A percentile compares a stretch with the other conserved stretches of the same genome.
Conservation (phyloP, 2,113 vertebrate species). For the Chloropsis hardwickii region DNA sequence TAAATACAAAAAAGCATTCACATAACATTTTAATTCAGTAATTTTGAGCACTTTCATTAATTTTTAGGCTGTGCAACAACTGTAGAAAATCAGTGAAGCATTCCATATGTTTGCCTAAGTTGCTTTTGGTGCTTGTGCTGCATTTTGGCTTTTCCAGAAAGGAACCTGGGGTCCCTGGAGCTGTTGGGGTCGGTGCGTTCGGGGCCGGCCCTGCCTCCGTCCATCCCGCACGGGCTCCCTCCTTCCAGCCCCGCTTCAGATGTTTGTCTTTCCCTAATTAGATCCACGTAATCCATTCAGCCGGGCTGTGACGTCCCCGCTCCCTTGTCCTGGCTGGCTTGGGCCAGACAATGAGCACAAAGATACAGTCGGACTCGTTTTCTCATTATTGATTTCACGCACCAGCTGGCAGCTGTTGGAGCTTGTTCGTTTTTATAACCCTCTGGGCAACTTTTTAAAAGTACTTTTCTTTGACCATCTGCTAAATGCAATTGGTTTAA, state of each 20-base stretch:
- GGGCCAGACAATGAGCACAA: slow-evolving; percentile 81
- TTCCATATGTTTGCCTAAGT: background rate
- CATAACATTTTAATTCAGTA: background rate
- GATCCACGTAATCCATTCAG: slow-evolving; percentile 54
- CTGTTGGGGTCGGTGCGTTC: background rate
- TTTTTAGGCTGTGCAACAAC: background rate
- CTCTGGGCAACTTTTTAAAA: slow-evolving; percentile 80
- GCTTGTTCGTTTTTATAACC: slow-evolving; percentile 80
- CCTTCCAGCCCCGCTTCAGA: background rate
- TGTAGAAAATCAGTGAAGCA: background rate
- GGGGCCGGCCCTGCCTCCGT: background rate
- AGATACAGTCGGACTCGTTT: slow-evolving; percentile 80
- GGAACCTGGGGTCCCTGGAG: background rate
- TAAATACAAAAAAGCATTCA: background rate
- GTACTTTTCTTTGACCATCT: slow-evolving; percentile 83
- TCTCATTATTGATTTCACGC: slow-evolving; percentile 85
- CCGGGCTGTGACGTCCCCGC: slow-evolving; percentile 27
- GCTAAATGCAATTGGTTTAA: slow-evolving; percentile 79
- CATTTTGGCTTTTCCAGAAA: background rate
- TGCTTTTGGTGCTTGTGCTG: background rate
- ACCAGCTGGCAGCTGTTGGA: slow-evolving; percentile 82
- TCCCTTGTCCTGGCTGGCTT: slow-evolving; percentile 64
- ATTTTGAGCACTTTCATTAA: background rate
- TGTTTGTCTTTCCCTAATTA: slow-evolving; percentile 60
- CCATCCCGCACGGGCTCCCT: background rate